phyloP scores from a whole-genome alignment of 2,113 vertebrate genomes.

The Trichomycterus rosablanca region DNA sequence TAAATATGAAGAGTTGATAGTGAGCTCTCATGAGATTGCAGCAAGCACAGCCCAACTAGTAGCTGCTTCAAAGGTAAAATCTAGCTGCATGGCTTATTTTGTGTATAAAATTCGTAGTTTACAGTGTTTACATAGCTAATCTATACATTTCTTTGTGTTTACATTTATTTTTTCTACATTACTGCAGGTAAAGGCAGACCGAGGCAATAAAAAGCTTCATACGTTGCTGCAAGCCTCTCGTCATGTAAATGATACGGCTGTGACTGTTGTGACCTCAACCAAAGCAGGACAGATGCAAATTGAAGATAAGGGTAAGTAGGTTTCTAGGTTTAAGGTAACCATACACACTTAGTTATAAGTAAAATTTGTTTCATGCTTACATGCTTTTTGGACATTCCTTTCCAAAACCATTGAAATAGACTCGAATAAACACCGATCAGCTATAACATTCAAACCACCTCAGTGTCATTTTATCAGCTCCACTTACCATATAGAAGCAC shows the following conservation, averaged over 20 bases:
- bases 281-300: conserved; percentile 83
- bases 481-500: no score
- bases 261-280: conserved; percentile 84
- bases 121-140: no score
- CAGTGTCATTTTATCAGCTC: no score
- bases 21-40: conserved; percentile 89
- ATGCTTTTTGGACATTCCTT: no score
- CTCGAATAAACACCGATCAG: no score
- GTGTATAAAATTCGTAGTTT: no score
- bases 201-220: conserved; percentile 80
- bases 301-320: conserved; percentile 77
- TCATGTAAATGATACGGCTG: conserved; percentile 86
- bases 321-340: background rate
- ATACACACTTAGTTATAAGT: no score
- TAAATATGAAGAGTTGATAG: conserved; percentile 92
- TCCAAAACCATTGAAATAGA: no score
- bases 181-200: conserved; percentile 89
- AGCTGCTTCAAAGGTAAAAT: conserved; percentile 88
- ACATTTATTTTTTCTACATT: background rate
- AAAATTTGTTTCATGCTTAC: no score
- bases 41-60: conserved; percentile 94
- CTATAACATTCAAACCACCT: no score
- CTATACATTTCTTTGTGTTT: no score
- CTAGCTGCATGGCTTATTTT: no score
- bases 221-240: conserved; percentile 85